Evolutionary conservation across 92 coral and sea anemone species (phyloP).

Genomic region (Paragorgia papillata): DNA sequence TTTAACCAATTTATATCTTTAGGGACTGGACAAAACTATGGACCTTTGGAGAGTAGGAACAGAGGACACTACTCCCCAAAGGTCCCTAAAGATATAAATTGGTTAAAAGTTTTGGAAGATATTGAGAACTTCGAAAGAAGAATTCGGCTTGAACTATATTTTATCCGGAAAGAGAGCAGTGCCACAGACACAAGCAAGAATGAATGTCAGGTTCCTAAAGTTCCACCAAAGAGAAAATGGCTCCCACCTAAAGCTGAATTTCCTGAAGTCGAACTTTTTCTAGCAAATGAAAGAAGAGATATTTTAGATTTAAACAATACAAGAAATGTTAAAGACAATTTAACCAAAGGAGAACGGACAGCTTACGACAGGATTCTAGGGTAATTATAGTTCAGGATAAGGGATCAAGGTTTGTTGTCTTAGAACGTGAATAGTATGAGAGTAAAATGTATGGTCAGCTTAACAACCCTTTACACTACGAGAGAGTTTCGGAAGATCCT

Average conservation of each 20-base stretch:
- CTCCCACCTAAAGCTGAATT: constrained; percentile 46
- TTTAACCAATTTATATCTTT: too few relatives aligned
- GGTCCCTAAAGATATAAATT: constrained; percentile 31
- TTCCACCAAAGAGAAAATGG: constrained; percentile 7
- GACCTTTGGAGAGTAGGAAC: too few relatives aligned
- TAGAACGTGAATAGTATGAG: too few relatives aligned
- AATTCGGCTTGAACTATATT: too few relatives aligned
- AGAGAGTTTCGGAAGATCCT: constrained; percentile 28
- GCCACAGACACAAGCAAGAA: too few relatives aligned
- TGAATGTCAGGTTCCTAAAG: neutral
- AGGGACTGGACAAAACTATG: too few relatives aligned
- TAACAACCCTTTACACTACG: constrained; percentile 34
- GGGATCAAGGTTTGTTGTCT: too few relatives aligned
- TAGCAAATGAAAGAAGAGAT: constrained; percentile 39
- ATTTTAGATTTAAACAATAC: constrained; percentile 36
- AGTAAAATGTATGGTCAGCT: constrained; percentile 43
- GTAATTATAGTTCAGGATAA: too few relatives aligned
- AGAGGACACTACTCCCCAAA: constrained; percentile 3
- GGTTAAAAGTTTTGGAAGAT: constrained; percentile 30
- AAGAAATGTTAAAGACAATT: constrained; percentile 27
- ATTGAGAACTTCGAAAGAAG: constrained; percentile 9
- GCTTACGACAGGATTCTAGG: neutral
- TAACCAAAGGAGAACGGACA: constrained; percentile 33
- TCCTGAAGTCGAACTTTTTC: constrained; percentile 52
- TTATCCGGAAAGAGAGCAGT: too few relatives aligned